Evolutionary conservation across 2,797 vertebrate genomes (phyloP), one percentile per base, ranked within the genome.

Genomic region (Esox masquinongy): DNA sequence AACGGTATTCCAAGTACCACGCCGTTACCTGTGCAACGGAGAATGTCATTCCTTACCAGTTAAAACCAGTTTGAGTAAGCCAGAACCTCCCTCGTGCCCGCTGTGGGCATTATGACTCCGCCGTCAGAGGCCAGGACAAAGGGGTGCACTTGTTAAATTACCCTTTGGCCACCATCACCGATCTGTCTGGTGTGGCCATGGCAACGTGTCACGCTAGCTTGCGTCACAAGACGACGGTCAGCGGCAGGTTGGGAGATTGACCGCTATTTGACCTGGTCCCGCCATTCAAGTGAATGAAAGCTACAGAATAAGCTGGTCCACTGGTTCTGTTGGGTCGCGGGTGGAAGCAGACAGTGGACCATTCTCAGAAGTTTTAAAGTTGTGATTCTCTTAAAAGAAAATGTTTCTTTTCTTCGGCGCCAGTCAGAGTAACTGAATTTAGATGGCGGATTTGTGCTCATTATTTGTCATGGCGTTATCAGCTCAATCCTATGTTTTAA

Each of bases 301-400:
- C 88, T 85, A 74, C 81, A 79, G 81, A 82, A 90, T 90, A 91
- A 92, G 90, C 90, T 90, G 77, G 83, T 82, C 82, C 85, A 85
- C 79, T 77, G 36, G 51, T 83, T 5, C 74, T 34, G 5, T 68
- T 34, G 17, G 50, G 53, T 56, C 8, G 3, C 7, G 36, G 36
- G 9, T 56, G n/a, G 53, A 22, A 22, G 53, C 19, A 56, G n/a
- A n/a, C 53, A 56, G 53, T 56, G 53, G 19, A 56, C 53, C 53
- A 22, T 56, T 56, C 53, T 56, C 53, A 19, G 19, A 22, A 56
- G 15, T 68, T 31, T 31, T 11, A 31, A 68, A n/a, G 26, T 34
- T 39, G 66, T 36, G 84, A 75, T 77, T 34, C 14, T 82, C 76
- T 84, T 49, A 59, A n/a, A 12, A n/a, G 4, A 16, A 63, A 3